Percentiles rank a stretch among this genome's conserved stretches.
Evolutionary conservation across 1,140 invertebrate genomes (phyloP).

Genomic region (Aphelinus atriplicis): DNA sequence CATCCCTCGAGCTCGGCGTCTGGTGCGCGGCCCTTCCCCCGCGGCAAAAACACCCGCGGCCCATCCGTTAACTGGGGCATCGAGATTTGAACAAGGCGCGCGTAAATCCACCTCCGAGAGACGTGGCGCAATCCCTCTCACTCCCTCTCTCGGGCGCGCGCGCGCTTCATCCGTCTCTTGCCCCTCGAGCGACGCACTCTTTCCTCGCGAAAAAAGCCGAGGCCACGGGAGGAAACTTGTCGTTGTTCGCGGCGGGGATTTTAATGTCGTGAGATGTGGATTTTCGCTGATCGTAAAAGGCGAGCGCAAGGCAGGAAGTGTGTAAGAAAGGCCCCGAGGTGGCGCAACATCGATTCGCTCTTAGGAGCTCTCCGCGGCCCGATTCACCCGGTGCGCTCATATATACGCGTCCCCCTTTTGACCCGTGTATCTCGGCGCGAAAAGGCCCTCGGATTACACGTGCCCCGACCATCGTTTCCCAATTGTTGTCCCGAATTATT

Average conservation of each 20-base stretch:
- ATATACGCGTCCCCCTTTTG: neutral
- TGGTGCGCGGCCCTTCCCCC: too few relatives aligned
- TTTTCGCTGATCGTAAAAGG: conserved; percentile 38
- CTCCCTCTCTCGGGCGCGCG: neutral
- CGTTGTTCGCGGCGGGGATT: neutral
- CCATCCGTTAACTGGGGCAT: neutral
- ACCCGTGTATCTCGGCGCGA: conserved; percentile 25
- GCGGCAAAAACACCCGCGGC: too few relatives aligned
- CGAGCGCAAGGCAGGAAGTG: neutral
- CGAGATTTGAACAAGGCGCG: conserved; percentile 7
- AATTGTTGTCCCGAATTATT: conserved; percentile 34
- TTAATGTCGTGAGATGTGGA: conserved; percentile 11
- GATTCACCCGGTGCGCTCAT: neutral
- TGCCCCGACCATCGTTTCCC: conserved; percentile 22
- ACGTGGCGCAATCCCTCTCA: neutral
- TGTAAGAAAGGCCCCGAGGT: conserved; percentile 16
- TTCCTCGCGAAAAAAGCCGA: conserved; percentile 1
- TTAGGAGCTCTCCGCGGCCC: conserved; percentile 35
- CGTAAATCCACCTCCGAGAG: neutral
- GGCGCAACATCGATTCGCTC: conserved; percentile 39
- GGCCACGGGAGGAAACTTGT: neutral
- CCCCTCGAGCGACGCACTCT: neutral
- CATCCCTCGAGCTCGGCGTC: too few relatives aligned
- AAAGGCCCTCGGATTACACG: conserved; percentile 8
- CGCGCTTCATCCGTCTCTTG: neutral